Conservation (phyloP, 2,797 vertebrate species). For the Lacerta viridis region DNA sequence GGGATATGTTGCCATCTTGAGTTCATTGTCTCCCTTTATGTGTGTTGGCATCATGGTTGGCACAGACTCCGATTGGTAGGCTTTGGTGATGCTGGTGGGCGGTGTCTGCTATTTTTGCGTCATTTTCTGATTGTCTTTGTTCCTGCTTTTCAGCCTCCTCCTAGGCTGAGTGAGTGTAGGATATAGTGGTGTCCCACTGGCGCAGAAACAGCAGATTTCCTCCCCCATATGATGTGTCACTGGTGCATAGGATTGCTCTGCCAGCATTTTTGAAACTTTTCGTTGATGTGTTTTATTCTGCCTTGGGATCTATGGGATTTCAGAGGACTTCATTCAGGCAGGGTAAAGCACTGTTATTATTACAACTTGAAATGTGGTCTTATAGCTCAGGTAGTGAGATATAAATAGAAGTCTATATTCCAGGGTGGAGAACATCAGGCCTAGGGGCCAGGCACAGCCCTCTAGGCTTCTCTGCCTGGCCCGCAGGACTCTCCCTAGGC, state of each 20-base stretch:
- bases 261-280: slow-evolving; percentile 6
- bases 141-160: background rate
- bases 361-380: background rate
- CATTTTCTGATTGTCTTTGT: background rate
- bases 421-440: too few relatives aligned
- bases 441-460: too few relatives aligned
- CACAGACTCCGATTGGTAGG: background rate
- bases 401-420: background rate
- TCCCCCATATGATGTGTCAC: background rate
- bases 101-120: background rate
- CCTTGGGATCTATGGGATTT: background rate
- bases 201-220: background rate
- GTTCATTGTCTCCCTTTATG: background rate
- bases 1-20: background rate
- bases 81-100: background rate
- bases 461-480: too few relatives aligned
- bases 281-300: background rate
- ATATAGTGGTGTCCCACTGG: background rate
- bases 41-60: background rate
- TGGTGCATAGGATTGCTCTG: background rate
- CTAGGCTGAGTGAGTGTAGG: background rate
- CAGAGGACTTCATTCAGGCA: background rate
- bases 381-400: background rate
- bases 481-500: too few relatives aligned
- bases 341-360: background rate